Conservation (phyloP, 2,888 invertebrate genomes). For the Acanthacorydalis orientalis region DNA sequence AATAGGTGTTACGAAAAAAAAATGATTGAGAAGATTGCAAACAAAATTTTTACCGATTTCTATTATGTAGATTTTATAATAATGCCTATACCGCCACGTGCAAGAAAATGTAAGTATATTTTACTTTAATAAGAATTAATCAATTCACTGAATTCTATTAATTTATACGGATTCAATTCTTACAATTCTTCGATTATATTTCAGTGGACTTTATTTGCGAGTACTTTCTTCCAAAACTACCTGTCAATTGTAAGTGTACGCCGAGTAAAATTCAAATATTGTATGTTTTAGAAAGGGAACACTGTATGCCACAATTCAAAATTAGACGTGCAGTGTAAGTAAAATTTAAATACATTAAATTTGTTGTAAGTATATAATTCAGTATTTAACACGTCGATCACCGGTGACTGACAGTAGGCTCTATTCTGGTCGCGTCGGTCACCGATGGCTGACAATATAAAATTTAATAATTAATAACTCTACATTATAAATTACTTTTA, state of each 20-base stretch:
- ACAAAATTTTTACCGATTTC: constrained; percentile 4
- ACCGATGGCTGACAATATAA: no score
- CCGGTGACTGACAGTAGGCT: no score
- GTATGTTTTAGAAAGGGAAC: constrained; percentile 18
- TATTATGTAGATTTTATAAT: constrained; percentile 5
- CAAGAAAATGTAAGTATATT: background rate
- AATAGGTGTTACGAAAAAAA: background rate
- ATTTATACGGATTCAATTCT: background rate
- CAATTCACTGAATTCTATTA: background rate
- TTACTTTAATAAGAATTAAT: no score
- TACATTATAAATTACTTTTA: no score
- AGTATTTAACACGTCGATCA: no score
- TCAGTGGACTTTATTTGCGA: constrained; percentile 7
- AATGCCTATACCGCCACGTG: constrained; percentile 5
- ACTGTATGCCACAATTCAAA: constrained; percentile 21
- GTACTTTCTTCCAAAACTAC: constrained; percentile 3
- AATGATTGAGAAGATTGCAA: background rate
- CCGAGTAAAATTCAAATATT: constrained; percentile 18
- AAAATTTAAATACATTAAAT: background rate
- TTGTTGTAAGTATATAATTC: background rate
- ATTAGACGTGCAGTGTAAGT: constrained; percentile 38
- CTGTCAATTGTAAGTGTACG: constrained; percentile 12
- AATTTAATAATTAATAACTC: no score
- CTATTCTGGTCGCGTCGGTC: no score
- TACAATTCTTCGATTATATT: no score